Evolutionary conservation across 2,113 vertebrate genomes (phyloP), one percentile per base, ranked within the genome.

Genomic region (Rhea pennata): DNA sequence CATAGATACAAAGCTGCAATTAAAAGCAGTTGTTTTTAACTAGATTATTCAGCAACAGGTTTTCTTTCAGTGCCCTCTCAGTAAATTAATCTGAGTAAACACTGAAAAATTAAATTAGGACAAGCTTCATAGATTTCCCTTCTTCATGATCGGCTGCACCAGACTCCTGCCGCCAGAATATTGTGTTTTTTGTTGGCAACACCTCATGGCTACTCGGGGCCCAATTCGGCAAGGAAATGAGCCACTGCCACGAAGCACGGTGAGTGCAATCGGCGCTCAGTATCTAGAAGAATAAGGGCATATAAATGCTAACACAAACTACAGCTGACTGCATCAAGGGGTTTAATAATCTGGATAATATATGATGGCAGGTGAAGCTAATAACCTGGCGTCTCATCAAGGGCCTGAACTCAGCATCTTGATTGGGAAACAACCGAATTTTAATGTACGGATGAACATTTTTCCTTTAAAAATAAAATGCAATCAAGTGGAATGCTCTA

Each of bases 21-120:
- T 98, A 98, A 97, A 97, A 74, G 65, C 72, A 92, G 88, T 92
- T 88, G 70, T 90, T 97, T 96, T 96, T 94, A 96, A 93, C 85
- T 64, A 91, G 70, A 93, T 94, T 94, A 90, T 92, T 95, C 91
- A 97, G 96, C 97, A 98, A 98, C 97, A 97, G 95, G 97, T 97
- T 97, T 94, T 80, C 65, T 95, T 90, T 78, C 83, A 48, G 61
- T 94, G 73, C 58, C 56, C 82, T 92, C 44, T 93, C 80, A 62
- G 89, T 88, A 96, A 95, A 95, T 87, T 96, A 96, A 96, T 85
- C 73, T 51, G 76, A 73, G 78, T 75, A 94, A 96, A 95, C 10
- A 84, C 0, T 94, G 27, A 53, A 90, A 96, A 95, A 80, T 72
- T 75, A 80, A 77, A 94, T 90, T 81, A 92, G 42, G 91, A 69